A percentile compares a stretch with the other conserved stretches of the same genome.
phyloP scores from a whole-genome alignment of 2,888 invertebrate genomes.

The Alsophila aescularia region DNA sequence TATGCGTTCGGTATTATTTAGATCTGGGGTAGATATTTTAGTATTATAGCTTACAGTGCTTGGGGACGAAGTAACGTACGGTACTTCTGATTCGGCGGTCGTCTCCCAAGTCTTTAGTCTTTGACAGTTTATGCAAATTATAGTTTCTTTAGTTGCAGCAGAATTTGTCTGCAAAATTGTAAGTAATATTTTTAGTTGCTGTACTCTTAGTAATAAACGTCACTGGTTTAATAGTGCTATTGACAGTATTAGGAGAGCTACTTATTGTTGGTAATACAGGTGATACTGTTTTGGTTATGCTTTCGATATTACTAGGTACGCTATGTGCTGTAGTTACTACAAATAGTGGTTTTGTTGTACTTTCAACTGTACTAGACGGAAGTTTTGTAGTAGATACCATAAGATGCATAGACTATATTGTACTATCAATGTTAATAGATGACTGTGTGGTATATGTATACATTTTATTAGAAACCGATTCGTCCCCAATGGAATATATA shows the following conservation, averaged over 20 bases:
- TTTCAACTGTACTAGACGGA: not conserved
- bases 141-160: constrained; percentile 9
- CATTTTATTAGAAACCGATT: too few species aligned
- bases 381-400: not conserved
- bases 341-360: not conserved
- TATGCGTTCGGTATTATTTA: not conserved
- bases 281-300: not conserved
- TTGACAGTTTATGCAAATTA: constrained; percentile 29
- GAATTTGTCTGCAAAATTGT: not conserved
- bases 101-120: constrained; percentile 35
- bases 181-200: not conserved
- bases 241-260: not conserved
- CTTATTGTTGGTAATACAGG: not conserved
- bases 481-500: too few species aligned
- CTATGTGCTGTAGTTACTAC: not conserved
- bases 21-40: not conserved
- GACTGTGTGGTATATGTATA: too few species aligned
- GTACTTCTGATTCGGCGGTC: constrained; percentile 14
- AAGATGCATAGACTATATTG: not conserved
- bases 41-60: too few species aligned
- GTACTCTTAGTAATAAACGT: not conserved
- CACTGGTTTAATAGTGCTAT: not conserved
- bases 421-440: not conserved
- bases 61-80: not conserved
- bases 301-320: not conserved